Base-by-base conservation (phyloP, 1,140 invertebrate genomes). In the Lepidurus packardi region DNA sequence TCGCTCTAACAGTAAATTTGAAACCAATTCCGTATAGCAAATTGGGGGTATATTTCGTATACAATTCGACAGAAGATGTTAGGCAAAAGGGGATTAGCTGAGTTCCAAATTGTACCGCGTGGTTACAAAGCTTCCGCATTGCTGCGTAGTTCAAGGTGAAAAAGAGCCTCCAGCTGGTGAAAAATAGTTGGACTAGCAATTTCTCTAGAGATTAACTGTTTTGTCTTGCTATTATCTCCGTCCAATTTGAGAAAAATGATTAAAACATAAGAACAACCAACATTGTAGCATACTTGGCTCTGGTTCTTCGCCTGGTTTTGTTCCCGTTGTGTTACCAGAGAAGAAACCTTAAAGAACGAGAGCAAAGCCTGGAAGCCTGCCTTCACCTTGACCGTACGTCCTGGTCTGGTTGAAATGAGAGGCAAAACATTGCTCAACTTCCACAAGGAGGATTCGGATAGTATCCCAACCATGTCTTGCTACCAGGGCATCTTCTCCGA, bases 381-480 rank as follows among this genome's bases (percentile, higher is more conserved):
- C 53, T 65, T 65, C 53, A 65, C 53, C 53, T 65, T 65, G 53
- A 65, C 53, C 53, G 53, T 65, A 65, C 53, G 53, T 65, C 53
- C 53, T 65, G 53, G 53, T 65, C 53, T 65, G 53, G 53, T 13
- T 65, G 53, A 65, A 65, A 34, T 4, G 34, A 34, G 34, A 34
- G 34, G 34, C 34, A 34, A 34, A 65, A 9, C 8, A 21, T 65
- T 65, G 53, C 53, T 65, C 21, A 13, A 65, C 53, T 65, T 65
- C 53, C 53, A 65, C 21, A 65, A 65, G 16, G 53, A 65, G 53
- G 53, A 16, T n/a, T 65, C 53, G 53, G 21, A 21, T 21, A 65
- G 53, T n/a, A 65, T 65, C 53, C 53, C 6, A 65, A 7, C 53
- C 53, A 65, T n/a, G n/a, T 9, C 53, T n/a, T 9, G 0, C 16